Conservation (phyloP, 2,113 vertebrate genomes). For the Ophiodon elongatus region DNA sequence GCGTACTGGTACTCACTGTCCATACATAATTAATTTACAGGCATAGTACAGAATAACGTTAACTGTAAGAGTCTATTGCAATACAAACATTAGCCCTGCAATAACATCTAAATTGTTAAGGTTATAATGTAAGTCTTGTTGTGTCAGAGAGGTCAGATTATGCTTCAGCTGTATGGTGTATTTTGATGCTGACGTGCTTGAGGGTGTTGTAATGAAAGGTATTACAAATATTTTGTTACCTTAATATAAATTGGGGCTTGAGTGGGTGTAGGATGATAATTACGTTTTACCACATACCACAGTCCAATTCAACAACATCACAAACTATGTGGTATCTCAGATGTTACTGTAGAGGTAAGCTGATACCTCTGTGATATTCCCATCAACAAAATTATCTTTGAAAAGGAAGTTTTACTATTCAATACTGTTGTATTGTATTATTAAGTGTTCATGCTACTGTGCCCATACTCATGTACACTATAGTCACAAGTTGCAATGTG, state of each 20-base stretch:
- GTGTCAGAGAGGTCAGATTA: background rate
- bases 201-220: background rate
- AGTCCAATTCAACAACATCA: background rate
- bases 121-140: background rate
- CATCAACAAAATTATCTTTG: background rate
- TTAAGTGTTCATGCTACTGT: background rate
- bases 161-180: background rate
- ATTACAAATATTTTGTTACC: background rate
- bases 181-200: background rate
- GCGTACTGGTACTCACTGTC: background rate
- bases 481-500: background rate
- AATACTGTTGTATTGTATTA: background rate
- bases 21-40: constrained; percentile 42
- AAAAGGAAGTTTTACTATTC: background rate
- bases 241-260: background rate
- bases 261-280: background rate
- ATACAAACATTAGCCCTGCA: background rate
- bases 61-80: constrained; percentile 20
- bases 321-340: background rate
- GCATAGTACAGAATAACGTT: constrained; percentile 2
- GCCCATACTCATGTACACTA: background rate
- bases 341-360: background rate
- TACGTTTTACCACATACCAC: background rate
- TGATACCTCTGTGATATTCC: background rate
- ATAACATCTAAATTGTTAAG: background rate